A percentile compares a stretch with the other conserved stretches of the same genome.
phyloP scores from a whole-genome alignment of 2,797 vertebrate genomes.

The Myotis daubentonii region DNA sequence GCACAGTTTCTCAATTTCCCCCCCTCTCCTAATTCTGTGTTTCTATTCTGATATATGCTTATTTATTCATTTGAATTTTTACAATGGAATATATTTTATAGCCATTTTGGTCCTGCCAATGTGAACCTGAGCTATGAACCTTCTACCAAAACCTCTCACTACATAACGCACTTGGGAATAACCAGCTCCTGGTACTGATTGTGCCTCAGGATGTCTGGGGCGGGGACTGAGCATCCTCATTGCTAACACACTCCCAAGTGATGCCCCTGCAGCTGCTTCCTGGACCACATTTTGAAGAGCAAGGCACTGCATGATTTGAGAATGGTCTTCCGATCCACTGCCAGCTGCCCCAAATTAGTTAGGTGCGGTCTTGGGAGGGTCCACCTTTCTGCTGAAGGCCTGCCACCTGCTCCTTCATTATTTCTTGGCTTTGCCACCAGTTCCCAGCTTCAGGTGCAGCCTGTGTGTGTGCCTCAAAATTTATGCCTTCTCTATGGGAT shows the following conservation, averaged over 20 bases:
- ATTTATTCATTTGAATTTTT: background rate
- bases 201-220: background rate
- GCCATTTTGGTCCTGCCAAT: background rate
- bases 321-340: constrained; percentile 21
- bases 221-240: background rate
- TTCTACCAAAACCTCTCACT: background rate
- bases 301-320: background rate
- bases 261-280: background rate
- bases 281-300: background rate
- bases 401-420: constrained; percentile 51
- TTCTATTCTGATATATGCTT: background rate
- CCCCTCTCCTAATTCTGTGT: background rate
- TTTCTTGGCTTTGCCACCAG: constrained; percentile 31
- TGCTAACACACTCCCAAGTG: background rate
- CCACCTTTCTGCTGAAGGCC: background rate
- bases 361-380: background rate
- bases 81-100: background rate
- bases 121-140: background rate
- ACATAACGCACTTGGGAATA: background rate
- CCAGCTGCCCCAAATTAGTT: constrained; percentile 41
- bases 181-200: background rate
- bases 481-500: background rate
- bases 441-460: constrained; percentile 6
- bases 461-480: background rate
- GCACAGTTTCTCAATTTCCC: background rate